Evolutionary conservation across 2,888 invertebrate species (phyloP), one percentile per base, ranked within the genome.

Genomic region (Ophioninae sp.): DNA sequence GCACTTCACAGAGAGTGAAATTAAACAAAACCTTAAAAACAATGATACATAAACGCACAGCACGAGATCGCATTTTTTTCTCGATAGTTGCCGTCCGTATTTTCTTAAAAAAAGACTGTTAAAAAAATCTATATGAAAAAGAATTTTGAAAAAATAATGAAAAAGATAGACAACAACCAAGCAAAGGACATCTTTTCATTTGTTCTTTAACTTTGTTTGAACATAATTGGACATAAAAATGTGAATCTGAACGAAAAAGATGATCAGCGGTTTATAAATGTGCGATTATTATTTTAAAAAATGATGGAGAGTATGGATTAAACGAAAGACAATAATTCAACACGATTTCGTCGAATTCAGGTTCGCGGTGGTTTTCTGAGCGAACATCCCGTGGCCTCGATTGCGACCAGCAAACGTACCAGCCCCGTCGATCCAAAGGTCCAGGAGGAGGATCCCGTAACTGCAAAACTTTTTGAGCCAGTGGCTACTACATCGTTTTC

Each of bases 311-410:
- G 30, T 21, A 20, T 21, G 8, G 17, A 20, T 13, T 10, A 20
- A 20, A n/a, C 37, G 8, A 17, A 17, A 30, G n/a, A 64, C 6
- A 7, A 37, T 41, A 57, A 37, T 37, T 56, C 17, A n/a, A 17
- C 7, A 69, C 37, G n/a, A 81, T 6, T 23, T 37, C 8, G 59
- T 21, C 41, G 37, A 57, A 56, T 59, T 39, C 13, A 95, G 96
- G 95, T 97, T 76, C 96, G 97, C 81, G 98, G 97, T 41, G 97
- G 97, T 88, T 98, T 97, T 92, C 94, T 98, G 84, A 95, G 95
- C 91, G 96, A 96, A 92, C 95, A 95, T 81, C 95, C 95, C 86
- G 95, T 95, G 82, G 94, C 95, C 86, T 95, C 95, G 68, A 95
- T 95, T 82, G 91, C 91, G 37, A 91, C 91, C 10, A 92, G 92